These are phyloP conservation scores for Lasioglossum malachurum DNA, from an alignment of 2,888 invertebrate genomes.

Conservation along the genomic window DNA sequence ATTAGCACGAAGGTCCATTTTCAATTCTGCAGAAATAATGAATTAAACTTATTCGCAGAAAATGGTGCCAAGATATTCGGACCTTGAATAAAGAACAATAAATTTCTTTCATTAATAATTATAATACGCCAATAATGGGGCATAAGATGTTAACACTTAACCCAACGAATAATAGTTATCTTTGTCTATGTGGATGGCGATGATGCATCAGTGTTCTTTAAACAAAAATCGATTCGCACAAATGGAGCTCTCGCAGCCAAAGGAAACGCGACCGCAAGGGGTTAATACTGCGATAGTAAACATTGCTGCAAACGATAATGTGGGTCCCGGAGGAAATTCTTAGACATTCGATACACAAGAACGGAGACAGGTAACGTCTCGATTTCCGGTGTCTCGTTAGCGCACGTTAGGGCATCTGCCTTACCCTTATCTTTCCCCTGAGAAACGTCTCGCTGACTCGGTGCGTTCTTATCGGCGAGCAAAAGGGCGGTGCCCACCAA, in stretches of 20 bases:
- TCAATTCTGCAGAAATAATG: background rate
- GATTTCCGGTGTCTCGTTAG: slow-evolving; percentile 13
- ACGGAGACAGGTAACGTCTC: background rate
- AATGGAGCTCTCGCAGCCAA: background rate
- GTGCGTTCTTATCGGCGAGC: background rate
- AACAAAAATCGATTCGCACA: background rate
- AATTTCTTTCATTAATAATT: background rate
- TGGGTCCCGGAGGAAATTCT: background rate
- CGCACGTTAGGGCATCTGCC: background rate
- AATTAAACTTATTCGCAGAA: background rate
- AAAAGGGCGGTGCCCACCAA: background rate
- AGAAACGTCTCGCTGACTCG: background rate
- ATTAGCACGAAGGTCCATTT: background rate
- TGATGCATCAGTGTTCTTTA: background rate
- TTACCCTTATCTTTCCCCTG: slow-evolving; percentile 2
- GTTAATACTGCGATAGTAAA: background rate
- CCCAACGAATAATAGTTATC: background rate
- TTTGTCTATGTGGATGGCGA: background rate
- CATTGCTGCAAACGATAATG: background rate
- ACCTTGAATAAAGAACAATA: background rate
- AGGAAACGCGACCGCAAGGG: background rate
- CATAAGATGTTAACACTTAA: too few species aligned
- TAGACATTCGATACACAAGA: background rate
- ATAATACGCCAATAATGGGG: too few species aligned
- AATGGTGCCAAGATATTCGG: background rate